Evolutionary conservation across 1,140 invertebrate species (phyloP), one percentile per base, ranked within the genome.

Genomic region (Dendrolimus kikuchii): DNA sequence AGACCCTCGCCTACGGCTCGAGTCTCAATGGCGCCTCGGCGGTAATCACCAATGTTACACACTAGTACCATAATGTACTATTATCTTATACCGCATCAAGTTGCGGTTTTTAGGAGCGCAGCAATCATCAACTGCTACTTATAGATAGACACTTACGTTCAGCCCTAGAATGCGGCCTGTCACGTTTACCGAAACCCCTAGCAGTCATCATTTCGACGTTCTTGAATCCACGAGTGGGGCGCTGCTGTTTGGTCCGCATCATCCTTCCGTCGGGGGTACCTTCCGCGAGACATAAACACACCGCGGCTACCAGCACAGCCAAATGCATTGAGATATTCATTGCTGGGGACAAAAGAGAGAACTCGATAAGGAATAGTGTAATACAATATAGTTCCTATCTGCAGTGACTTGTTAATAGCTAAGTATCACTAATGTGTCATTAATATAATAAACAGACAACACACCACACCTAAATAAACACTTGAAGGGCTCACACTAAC

Each of bases 191-290:
- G 62, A 90, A 90, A 6, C 89, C 89, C 48, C 89, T 73, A 4
- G 89, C 90, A 2, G 89, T 90, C 77, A 89, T 88, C 79, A 89
- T 89, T 56, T 88, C 88, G 40, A 87, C 80, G 71, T 89, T 90
- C 70, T 89, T 90, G 77, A 90, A 90, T 23, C 89, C 89, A 45
- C 90, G 75, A 8, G 87, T 90, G 4, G 89, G 77, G 6, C 90
- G 79, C 10, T 89, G 87, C 57, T 90, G 85, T 57, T 88, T 89
- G 49, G 74, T 73, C 49, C 87, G 68, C 7, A 67, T 55, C 52
- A 85, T 45, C 6, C 77, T 62, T 5, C 60, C 68, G 23, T 77
- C 77, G 2, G 80, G 77, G 0, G 83, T 77, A 0, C 68, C 79
- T 5, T 75, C 77, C 0, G 74, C 72, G 9, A 75, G 49, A 52